phyloP scores from a whole-genome alignment of 2,797 vertebrate genomes.

The Lophius americanus region DNA sequence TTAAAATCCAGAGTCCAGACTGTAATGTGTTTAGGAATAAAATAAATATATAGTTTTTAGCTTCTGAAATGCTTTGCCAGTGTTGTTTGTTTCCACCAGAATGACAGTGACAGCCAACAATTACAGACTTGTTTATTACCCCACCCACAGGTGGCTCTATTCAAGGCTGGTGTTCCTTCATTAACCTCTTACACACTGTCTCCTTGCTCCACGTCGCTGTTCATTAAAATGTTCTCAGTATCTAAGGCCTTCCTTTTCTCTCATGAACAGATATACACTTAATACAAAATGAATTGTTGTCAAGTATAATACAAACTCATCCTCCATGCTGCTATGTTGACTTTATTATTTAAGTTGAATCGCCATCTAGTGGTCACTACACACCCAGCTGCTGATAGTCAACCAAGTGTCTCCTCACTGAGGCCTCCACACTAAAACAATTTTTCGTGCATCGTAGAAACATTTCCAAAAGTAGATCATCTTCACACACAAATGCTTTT shows the following conservation, averaged over 20 bases:
- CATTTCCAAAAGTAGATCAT: neutral
- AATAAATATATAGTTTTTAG: neutral
- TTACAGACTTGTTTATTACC: too few species aligned
- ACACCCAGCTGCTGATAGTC: neutral
- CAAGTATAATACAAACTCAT: neutral
- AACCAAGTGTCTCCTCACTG: neutral
- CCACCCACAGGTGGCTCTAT: too few species aligned
- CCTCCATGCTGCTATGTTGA: slow-evolving; percentile 2
- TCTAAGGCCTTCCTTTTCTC: neutral
- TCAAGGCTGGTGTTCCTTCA: slow-evolving; percentile 38
- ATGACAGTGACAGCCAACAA: slow-evolving; percentile 35
- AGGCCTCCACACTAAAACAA: neutral
- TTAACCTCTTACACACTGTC: neutral
- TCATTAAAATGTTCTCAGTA: neutral
- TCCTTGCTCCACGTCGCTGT: slow-evolving; percentile 6
- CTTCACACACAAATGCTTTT: neutral
- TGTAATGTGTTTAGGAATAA: too few species aligned
- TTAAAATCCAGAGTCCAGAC: too few species aligned
- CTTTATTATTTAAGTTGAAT: slow-evolving; percentile 25
- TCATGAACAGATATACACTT: slow-evolving; percentile 5
- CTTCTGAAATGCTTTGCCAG: neutral
- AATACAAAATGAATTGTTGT: neutral
- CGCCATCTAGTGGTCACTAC: slow-evolving; percentile 72
- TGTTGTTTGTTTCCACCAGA: slow-evolving; percentile 46
- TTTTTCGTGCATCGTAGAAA: neutral